A percentile compares a stretch with the other conserved stretches of the same genome.
phyloP scores from a whole-genome alignment of 2,113 vertebrate genomes.

The Ovis aries region DNA sequence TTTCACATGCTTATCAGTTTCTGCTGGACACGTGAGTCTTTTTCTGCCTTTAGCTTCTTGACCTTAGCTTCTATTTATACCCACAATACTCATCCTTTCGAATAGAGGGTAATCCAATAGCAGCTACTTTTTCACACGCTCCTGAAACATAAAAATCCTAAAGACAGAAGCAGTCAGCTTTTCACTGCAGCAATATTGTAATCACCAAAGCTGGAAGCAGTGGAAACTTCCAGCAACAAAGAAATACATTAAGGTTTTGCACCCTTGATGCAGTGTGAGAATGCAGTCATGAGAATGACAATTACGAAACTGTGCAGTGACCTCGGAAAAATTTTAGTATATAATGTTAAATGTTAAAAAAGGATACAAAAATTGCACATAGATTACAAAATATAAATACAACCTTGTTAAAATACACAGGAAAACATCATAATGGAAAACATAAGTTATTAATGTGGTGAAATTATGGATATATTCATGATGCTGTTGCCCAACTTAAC shows the following conservation, averaged over 20 bases:
- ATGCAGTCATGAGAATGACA: not conserved
- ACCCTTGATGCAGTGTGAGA: not conserved
- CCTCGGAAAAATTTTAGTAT: not conserved
- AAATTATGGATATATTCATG: not conserved
- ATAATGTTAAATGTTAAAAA: not conserved
- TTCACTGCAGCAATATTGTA: not conserved
- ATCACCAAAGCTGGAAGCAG: not conserved
- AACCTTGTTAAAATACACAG: not conserved
- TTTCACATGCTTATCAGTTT: not conserved
- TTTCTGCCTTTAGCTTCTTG: conserved; percentile 43
- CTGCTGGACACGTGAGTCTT: not conserved
- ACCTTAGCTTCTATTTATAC: conserved; percentile 66
- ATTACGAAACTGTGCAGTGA: not conserved
- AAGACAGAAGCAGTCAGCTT: not conserved
- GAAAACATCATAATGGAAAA: not conserved
- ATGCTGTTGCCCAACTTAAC: not conserved
- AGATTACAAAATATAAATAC: not conserved
- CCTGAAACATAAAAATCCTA: not conserved
- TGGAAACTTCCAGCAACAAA: not conserved
- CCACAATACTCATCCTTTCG: conserved; percentile 25
- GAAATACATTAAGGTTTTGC: not conserved
- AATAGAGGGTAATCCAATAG: not conserved
- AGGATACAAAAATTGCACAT: not conserved
- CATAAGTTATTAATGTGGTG: not conserved
- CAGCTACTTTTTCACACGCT: not conserved